Conservation (phyloP, 2,113 vertebrate genomes). For the Bubalus kerabau region DNA sequence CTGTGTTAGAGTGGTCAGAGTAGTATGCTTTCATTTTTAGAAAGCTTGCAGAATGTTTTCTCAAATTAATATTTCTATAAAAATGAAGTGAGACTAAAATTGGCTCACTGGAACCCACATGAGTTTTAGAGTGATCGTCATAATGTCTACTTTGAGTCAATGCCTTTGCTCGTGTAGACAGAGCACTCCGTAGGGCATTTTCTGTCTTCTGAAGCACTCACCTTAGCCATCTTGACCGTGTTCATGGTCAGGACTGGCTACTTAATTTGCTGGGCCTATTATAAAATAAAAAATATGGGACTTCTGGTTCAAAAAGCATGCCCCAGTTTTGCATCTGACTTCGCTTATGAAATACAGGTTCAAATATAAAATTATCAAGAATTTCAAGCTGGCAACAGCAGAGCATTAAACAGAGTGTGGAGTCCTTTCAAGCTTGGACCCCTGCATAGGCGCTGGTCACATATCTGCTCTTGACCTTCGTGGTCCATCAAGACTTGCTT, state of each 20-base stretch:
- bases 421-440: no score
- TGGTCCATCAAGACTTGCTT: not conserved
- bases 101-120: not conserved
- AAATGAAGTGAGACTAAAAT: not conserved
- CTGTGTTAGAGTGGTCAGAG: not conserved
- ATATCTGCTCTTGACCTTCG: not conserved
- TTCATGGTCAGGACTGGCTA: not conserved
- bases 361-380: not conserved
- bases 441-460: rapidly evolving
- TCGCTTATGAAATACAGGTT: not conserved
- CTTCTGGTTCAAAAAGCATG: not conserved
- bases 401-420: not conserved
- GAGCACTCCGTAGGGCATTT: rapidly evolving
- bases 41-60: not conserved
- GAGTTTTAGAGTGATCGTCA: not conserved
- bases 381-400: not conserved
- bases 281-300: not conserved
- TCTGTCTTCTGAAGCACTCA: not conserved
- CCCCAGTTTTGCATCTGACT: not conserved
- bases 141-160: not conserved
- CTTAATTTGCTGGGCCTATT: not conserved
- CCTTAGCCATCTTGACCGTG: not conserved
- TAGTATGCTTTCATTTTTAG: not conserved
- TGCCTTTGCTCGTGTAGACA: rapidly evolving
- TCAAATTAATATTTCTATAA: not conserved